phyloP scores from a whole-genome alignment of 2,797 vertebrate species.

The Myioborus melanocephalus region DNA sequence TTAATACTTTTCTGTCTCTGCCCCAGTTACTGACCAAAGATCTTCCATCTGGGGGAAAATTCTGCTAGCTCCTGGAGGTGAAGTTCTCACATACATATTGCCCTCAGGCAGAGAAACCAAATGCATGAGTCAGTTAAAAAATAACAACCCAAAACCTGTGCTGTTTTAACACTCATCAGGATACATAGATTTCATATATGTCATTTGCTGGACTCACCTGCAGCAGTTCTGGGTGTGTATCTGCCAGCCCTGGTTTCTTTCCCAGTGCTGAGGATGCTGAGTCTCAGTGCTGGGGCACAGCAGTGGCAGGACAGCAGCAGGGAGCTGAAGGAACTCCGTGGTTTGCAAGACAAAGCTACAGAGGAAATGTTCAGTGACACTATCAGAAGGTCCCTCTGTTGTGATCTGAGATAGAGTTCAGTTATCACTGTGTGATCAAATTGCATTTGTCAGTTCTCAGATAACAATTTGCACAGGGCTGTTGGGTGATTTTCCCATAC shows the following conservation, averaged over 20 bases:
- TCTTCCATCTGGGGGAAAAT: not conserved
- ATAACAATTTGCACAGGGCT: not conserved
- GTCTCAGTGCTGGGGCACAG: not conserved
- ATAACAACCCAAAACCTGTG: not conserved
- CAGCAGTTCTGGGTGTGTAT: not conserved
- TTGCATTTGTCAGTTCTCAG: not conserved
- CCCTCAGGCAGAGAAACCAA: not conserved
- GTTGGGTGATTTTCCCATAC: not conserved
- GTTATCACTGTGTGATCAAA: not conserved
- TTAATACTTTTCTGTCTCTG: not conserved
- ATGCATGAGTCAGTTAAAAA: not conserved
- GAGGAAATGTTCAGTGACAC: not conserved
- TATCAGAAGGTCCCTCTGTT: not conserved
- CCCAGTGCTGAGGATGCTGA: not conserved
- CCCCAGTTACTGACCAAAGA: not conserved
- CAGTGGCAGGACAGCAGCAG: rapidly evolving
- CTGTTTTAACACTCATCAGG: not conserved
- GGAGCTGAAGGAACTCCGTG: not conserved
- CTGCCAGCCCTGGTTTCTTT: not conserved
- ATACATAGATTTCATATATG: rapidly evolving
- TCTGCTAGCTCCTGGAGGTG: not conserved
- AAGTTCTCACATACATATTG: not conserved
- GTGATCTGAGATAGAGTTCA: not conserved
- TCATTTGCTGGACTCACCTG: not conserved
- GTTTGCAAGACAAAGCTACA: not conserved